phyloP scores from a whole-genome alignment of 1,140 invertebrate genomes.

The Epicauta chinensis region DNA sequence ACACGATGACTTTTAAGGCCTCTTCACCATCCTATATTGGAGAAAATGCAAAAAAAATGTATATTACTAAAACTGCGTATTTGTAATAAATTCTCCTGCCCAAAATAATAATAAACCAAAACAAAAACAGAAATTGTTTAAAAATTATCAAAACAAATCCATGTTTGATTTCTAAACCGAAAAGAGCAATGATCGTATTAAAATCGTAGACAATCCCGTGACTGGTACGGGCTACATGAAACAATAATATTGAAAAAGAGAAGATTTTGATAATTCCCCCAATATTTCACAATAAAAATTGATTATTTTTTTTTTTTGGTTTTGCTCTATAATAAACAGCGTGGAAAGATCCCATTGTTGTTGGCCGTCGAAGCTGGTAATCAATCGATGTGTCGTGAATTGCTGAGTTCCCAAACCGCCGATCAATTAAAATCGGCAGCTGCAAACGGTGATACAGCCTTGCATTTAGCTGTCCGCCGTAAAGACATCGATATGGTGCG shows the following conservation, averaged over 20 bases:
- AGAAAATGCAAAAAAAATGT: too few species aligned
- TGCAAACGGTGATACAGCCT: conserved; percentile 75
- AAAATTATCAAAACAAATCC: too few species aligned
- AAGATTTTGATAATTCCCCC: neutral
- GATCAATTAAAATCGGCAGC: conserved; percentile 71
- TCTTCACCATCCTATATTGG: too few species aligned
- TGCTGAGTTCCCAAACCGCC: conserved; percentile 74
- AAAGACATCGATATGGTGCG: conserved; percentile 85
- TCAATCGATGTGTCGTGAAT: conserved; percentile 84
- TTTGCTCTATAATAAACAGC: conserved; percentile 49
- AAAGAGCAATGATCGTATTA: conserved; percentile 17
- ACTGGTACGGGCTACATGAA: conserved; percentile 3
- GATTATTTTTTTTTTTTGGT: conserved; percentile 1
- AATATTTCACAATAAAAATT: neutral
- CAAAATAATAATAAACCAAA: too few species aligned
- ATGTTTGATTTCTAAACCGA: neutral
- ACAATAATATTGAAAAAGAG: too few species aligned
- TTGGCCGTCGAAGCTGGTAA: conserved; percentile 90
- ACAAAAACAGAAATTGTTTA: too few species aligned
- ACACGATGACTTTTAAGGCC: conserved; percentile 14
- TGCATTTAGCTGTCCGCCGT: conserved; percentile 84
- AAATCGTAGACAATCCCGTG: conserved; percentile 3
- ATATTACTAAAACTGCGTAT: too few species aligned
- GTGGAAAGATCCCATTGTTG: conserved; percentile 88
- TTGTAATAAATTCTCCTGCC: too few species aligned